Base-by-base conservation (phyloP, 2,113 vertebrate genomes). In the Scortum barcoo region DNA sequence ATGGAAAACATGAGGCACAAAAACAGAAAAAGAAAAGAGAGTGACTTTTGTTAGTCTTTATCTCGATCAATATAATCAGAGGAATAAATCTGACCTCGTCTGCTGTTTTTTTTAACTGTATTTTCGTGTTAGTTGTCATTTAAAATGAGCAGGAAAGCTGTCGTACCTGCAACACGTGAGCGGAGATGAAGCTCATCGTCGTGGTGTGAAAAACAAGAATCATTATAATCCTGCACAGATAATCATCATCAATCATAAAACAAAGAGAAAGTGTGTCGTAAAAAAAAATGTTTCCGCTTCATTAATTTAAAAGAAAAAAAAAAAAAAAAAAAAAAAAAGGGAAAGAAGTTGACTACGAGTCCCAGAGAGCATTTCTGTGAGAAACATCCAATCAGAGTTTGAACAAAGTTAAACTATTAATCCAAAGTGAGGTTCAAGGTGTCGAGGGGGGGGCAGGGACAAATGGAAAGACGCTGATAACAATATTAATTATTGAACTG, bases 401-500 rank as follows among this genome's bases (percentile, higher is more conserved):
- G 20, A 22, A 20, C 74, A 76, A 76, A 92, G 88, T 90, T 80
- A 26, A 80, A 82, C 48, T 57, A 80, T 87, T 86, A 85, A 86
- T 89, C 79, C 77, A 68, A 85, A 36, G 33, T 36, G 51, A 44
- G 76, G 76, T 81, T 78, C 73, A 54, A 57, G 84, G 88, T 74
- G 81, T 71, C 81, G 9, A 24, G 86, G 91, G 87, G 81, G 72
- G 87, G 81, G 72, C 72, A 20, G 56, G 69, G 78, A 79, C 84
- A 80, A 84, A 79, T 81, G 85, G 87, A 78, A 76, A 28, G 38
- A 19, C 50, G 72, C 80, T 83, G 91, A 93, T 93, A 93, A 92
- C 83, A 69, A 73, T 89, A 86, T 85, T 92, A 92, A 91, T 92
- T 90, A 89, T 90, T 89, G 76, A 87, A 88, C 72, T 56, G 72